Evolutionary conservation across 2,113 vertebrate species (phyloP), one percentile per base, ranked within the genome.

Genomic region (Podilymbus podiceps): DNA sequence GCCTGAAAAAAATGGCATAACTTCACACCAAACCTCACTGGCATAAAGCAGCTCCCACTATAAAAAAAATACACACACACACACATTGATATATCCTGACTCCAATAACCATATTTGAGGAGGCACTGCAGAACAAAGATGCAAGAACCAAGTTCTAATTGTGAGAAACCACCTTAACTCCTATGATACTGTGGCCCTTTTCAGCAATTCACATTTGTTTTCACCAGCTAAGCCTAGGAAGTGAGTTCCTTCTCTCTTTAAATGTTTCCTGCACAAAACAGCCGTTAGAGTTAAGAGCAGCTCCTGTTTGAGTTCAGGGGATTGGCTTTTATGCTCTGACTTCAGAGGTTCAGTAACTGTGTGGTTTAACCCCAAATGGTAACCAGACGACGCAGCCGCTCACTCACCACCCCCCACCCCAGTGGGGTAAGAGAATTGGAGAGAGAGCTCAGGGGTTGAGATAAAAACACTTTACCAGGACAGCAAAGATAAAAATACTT

Each of bases 1-100:
- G 46, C 28, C 85, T 84, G 44, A 27, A n/a, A 78, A 73, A 86
- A 74, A 15, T 10, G 12, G 17, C 31, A 67, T 28, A 22, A 75
- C 27, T 71, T 58, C 55, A 52, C 33, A 47, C 28, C 60, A 42
- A 87, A 31, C 27, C 24, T 63, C 42, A 73, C 1, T n/a, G 24
- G 15, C 44, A 64, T 67, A 75, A 72, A 71, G 24, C 50, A 75
- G 21, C 59, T 77, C 12, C 35, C 31, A 12, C 9, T 77, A 50
- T 38, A 42, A 27, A 23, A 33, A 18, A 56, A 0, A 31, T 1
- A 40, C 1, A 72, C 8, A 58, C 3, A 73, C 1, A 46, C 0
- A 67, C 7, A 35, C 5, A 58, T 2, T 60, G 25, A 55, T 25
- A 67, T 25, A 75, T 38, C 10, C 25, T 44, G 55, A 66, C 33